Evolutionary conservation across 2,888 invertebrate genomes (phyloP), one percentile per base, ranked within the genome.

Genomic region (Limnephilus rhombicus): DNA sequence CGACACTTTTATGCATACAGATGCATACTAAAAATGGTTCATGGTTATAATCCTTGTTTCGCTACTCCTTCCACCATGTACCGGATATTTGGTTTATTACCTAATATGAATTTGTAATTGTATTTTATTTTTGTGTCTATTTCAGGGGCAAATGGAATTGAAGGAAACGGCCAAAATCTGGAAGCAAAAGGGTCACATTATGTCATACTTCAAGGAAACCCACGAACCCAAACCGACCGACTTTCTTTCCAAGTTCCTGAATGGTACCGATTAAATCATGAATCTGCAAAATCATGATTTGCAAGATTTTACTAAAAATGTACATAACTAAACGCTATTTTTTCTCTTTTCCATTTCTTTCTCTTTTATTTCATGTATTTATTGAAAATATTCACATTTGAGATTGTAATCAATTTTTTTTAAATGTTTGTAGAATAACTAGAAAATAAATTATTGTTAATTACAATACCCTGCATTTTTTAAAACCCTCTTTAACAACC

Each of bases 131-230:
- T 83, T 80, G 81, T 91, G 93, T 92, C 93, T 94, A 93, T 95
- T 96, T 93, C 95, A 99, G 98, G 99, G 99, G 89, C 99, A 99
- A 97, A 98, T 99, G 98, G 99, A 99, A 94, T 96, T 99, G 37
- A 97, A 98, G 94, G 99, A 99, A 96, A 96, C 97, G 1, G 97
- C 97, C 0, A 97, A 98, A 94, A 96, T 97, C 91, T 99, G 99
- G 99, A 99, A 99, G 95, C 98, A 99, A 94, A 98, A 98, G 94
- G 97, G 98, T 18, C 98, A 98, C 94, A 95, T 99, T 41, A 99
- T 99, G 99, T 95, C 96, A 92, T 98, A 97, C 95, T 99, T 98
- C 96, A 98, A 98, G 95, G 98, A 98, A 89, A 98, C 98, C 0
- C 96, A 97, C 90, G 98, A 98, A 94, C 97, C 98, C 2, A 98